Evolutionary conservation across 2,888 invertebrate genomes (phyloP), one percentile per base, ranked within the genome.

Genomic region (Himalopsyche anomala): DNA sequence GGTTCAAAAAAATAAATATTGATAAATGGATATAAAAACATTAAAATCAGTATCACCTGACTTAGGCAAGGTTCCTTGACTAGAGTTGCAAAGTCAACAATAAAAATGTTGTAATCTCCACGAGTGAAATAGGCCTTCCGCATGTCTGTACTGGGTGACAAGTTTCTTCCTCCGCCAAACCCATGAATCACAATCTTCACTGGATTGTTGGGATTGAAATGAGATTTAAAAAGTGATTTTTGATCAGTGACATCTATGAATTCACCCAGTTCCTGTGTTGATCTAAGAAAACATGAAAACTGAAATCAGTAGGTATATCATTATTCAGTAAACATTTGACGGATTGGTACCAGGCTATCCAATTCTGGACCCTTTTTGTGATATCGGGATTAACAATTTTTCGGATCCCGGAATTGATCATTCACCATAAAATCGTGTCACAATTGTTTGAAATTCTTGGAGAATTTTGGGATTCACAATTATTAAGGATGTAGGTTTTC

Each of bases 121-220:
- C 94, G 93, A 56, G 94, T 93, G 91, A 97, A 97, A 91, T 96
- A 97, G 0, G 97, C 97, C 90, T 96, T 95, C 83, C 97, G 93
- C 92, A 97, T 94, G 90, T 97, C 97, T 0, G 97, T 97, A 90
- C 97, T 97, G 0, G 97, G 97, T 0, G 96, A 95, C 54, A 96
- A 92, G 90, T 96, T 95, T 88, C 97, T 92, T 0, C 97, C 97
- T 0, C 97, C 97, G 0, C 97, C 97, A 90, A 98, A 98, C 8
- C 98, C 98, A 90, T 98, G 98, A 28, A 98, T 96, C 80, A 98
- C 95, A 38, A 98, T 94, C 92, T 98, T 98, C 6, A 97, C 97
- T 0, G 96, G 96, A 91, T 96, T 95, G 0, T 93, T 94, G 0
- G 95, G 94, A 91, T 98, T 96, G 91, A 97, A 98, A 89, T 94